phyloP scores from a whole-genome alignment of 2,888 invertebrate species.

The Lepidochrysops patricia region DNA sequence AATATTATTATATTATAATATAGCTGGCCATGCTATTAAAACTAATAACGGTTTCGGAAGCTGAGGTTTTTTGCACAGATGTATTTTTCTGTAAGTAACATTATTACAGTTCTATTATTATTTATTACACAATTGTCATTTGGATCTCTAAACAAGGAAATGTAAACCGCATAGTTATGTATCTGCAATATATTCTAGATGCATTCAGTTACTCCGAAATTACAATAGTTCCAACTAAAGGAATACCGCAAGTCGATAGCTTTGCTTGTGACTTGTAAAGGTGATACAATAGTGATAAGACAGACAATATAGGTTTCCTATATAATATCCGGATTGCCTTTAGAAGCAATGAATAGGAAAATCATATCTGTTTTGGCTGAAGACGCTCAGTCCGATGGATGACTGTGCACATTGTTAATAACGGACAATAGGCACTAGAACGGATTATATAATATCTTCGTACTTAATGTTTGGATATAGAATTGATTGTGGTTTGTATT shows the following conservation, averaged over 20 bases:
- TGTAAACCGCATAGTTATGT: background rate
- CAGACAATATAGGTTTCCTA: background rate
- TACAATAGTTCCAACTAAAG: background rate
- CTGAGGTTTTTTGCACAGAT: too few relatives aligned
- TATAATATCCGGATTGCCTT: constrained; percentile 2
- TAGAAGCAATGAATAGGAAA: constrained; percentile 13
- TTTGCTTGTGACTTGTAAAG: background rate
- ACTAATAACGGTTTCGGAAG: too few relatives aligned
- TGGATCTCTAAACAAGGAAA: background rate
- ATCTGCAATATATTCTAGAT: background rate
- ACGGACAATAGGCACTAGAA: constrained; percentile 2
- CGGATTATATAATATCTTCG: constrained; percentile 4
- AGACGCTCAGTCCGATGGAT: background rate
- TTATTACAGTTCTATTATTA: too few relatives aligned
- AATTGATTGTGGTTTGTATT: background rate
- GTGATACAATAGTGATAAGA: constrained; percentile 1
- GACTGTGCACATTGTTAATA: constrained; percentile 6
- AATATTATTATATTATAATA: too few relatives aligned
- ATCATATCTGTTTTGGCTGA: constrained; percentile 10
- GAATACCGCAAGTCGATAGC: background rate
- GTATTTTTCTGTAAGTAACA: too few relatives aligned
- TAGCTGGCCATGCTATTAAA: too few relatives aligned
- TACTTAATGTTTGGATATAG: background rate
- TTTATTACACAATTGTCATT: too few relatives aligned
- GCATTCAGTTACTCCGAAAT: background rate